Evolutionary conservation across 2,888 invertebrate genomes (phyloP).

Genomic region (Hymenopus coronatus): DNA sequence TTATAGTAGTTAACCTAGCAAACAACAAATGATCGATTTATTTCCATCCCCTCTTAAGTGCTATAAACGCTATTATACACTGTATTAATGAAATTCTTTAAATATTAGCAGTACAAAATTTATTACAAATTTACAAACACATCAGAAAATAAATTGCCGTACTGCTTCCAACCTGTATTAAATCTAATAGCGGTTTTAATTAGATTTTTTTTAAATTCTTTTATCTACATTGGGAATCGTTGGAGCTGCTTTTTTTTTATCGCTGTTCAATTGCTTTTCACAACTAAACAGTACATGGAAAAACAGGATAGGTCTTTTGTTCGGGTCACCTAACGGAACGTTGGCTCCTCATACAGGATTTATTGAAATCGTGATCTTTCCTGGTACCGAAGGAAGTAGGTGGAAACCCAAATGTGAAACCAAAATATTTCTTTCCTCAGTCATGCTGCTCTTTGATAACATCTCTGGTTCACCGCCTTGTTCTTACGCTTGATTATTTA

Average conservation of each 20-base stretch:
- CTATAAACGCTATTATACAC: too few relatives aligned
- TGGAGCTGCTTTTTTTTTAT: not conserved
- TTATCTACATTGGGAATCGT: not conserved
- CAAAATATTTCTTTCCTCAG: not conserved
- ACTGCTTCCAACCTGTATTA: too few relatives aligned
- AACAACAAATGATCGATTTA: too few relatives aligned
- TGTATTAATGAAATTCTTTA: too few relatives aligned
- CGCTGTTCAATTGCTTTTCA: not conserved
- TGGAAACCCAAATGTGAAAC: not conserved
- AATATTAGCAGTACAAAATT: too few relatives aligned
- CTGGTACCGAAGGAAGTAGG: not conserved
- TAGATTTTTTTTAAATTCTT: too few relatives aligned
- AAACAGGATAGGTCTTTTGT: not conserved
- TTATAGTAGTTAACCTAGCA: too few relatives aligned
- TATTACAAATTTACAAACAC: too few relatives aligned
- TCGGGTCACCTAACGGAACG: constrained; percentile 5
- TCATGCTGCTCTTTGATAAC: not conserved
- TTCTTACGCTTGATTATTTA: not conserved
- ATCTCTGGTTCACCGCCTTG: not conserved
- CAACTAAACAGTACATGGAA: not conserved
- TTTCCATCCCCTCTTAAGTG: too few relatives aligned
- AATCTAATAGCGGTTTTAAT: too few relatives aligned
- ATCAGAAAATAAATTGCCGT: too few relatives aligned
- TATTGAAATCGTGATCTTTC: constrained; percentile 23
- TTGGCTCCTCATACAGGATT: constrained; percentile 3